Evolutionary conservation across 1,140 invertebrate genomes (phyloP), one percentile per base, ranked within the genome.

Genomic region (Paralvinella palmiformis): DNA sequence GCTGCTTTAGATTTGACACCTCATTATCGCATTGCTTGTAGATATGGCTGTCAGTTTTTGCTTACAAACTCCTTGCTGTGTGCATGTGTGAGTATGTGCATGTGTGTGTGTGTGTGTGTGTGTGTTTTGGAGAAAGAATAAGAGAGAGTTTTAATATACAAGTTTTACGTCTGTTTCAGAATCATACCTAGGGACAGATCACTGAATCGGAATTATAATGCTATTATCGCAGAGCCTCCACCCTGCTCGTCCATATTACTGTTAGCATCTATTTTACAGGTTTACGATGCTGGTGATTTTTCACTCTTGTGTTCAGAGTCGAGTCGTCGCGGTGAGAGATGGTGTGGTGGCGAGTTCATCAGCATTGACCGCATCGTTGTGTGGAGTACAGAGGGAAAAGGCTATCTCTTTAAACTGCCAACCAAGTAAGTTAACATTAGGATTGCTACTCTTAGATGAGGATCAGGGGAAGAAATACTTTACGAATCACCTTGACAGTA

Each of bases 381-480:
- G 0, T 97, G 93, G 91, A 94, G 90, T 55, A 92, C 93, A 66
- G 89, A 92, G 72, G 94, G 94, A 62, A 93, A 92, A 79, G 92
- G 91, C 48, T 97, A 95, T 80, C 83, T 98, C 62, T 98, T 94
- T 79, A 93, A 91, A 81, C 81, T 98, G 69, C 94, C 95, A 5
- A 89, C 91, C 64, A 97, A 97, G 92, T 94, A 88, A 87, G 89
- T 84, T n/a, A n/a, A n/a, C n/a, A n/a, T n/a, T n/a, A n/a, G n/a
- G n/a, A n/a, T n/a, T n/a, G n/a, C n/a, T n/a, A n/a, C n/a, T n/a
- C n/a, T n/a, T n/a, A n/a, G n/a, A n/a, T n/a, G n/a, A n/a, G n/a
- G n/a, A n/a, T n/a, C n/a, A n/a, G n/a, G n/a, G n/a, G n/a, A n/a
- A n/a, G n/a, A n/a, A n/a, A n/a, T n/a, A n/a, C n/a, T n/a, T n/a